These are phyloP conservation scores for Tryphoninae sp. DNA, from an alignment of 2,888 invertebrate genomes.

Conservation along the genomic window DNA sequence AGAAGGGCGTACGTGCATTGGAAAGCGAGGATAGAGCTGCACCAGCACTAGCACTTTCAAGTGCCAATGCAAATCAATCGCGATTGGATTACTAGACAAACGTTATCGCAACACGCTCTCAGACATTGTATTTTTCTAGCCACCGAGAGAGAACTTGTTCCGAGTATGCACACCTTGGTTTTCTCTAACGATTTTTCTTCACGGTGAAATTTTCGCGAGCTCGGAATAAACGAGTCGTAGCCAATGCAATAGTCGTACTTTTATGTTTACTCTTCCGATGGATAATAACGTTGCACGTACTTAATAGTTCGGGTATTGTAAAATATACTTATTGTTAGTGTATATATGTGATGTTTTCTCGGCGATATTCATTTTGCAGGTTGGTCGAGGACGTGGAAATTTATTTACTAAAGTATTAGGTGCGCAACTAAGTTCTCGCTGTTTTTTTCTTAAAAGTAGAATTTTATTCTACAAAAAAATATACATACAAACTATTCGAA, in stretches of 20 bases:
- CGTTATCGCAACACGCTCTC: conserved; percentile 33
- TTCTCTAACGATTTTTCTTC: background rate
- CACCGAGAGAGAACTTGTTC: background rate
- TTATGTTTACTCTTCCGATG: background rate
- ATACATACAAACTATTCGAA: too few relatives aligned
- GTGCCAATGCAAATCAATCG: conserved; percentile 48
- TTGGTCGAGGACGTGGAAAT: background rate
- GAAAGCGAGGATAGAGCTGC: conserved; percentile 12
- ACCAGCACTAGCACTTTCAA: conserved; percentile 28
- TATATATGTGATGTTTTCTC: background rate
- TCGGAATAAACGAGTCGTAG: background rate
- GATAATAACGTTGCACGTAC: background rate
- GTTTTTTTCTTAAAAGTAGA: too few relatives aligned
- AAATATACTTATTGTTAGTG: background rate
- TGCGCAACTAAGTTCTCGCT: too few relatives aligned
- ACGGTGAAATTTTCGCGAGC: background rate
- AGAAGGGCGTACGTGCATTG: conserved; percentile 28
- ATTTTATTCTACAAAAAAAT: too few relatives aligned
- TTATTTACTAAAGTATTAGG: conserved; percentile 10
- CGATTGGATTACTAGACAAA: conserved; percentile 54
- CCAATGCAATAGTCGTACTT: background rate
- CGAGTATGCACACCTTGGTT: background rate
- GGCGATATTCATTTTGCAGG: background rate
- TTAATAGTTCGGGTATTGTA: background rate
- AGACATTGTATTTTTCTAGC: conserved; percentile 16